Evolutionary conservation across 2,888 invertebrate genomes (phyloP).

Genomic region (Shargacucullia verbasci): DNA sequence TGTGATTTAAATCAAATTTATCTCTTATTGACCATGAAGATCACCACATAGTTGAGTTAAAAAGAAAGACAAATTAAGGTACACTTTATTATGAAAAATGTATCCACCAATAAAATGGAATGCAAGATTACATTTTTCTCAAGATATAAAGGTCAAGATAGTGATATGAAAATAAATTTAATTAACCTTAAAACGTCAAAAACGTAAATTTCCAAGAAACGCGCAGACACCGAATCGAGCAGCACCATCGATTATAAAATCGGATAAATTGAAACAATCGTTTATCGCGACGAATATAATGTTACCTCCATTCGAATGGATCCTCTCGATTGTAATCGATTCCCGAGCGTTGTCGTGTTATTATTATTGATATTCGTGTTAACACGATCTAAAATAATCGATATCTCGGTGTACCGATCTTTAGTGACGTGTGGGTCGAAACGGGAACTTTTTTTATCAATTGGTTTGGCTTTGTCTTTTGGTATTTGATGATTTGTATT

Average conservation of each 20-base stretch:
- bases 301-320: conserved; percentile 61
- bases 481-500: conserved; percentile 47
- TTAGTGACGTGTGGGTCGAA: conserved; percentile 52
- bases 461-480: conserved; percentile 46
- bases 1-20: not conserved
- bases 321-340: conserved; percentile 67
- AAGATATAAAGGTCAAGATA: conserved; percentile 57
- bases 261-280: conserved; percentile 65
- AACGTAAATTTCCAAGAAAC: conserved; percentile 53
- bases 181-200: conserved; percentile 63
- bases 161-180: conserved; percentile 57
- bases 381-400: conserved; percentile 64
- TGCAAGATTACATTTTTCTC: conserved; percentile 46
- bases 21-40: not conserved
- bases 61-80: conserved; percentile 15
- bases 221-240: conserved; percentile 53
- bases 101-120: conserved; percentile 44
- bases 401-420: conserved; percentile 59
- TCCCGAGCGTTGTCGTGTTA: conserved; percentile 62
- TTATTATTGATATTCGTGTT: conserved; percentile 64
- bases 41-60: conserved; percentile 1
- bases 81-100: conserved; percentile 46
- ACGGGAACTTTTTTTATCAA: conserved; percentile 49
- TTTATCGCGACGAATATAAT: conserved; percentile 67
- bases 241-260: conserved; percentile 59